Evolutionary conservation across 2,113 vertebrate species (phyloP), one percentile per base, ranked within the genome.

Genomic region (Heliornis fulica): DNA sequence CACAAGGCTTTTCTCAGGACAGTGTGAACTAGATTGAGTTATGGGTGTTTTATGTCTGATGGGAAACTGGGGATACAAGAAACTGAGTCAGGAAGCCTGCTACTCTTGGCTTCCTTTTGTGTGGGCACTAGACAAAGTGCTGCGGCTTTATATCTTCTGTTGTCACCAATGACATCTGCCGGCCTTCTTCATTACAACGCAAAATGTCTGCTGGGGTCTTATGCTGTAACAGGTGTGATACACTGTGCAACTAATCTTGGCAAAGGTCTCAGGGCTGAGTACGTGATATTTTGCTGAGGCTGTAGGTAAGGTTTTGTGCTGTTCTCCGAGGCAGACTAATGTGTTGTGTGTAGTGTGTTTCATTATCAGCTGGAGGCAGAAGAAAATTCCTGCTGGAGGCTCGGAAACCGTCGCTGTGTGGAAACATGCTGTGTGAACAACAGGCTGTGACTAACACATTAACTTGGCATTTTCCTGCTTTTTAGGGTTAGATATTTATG

Each of bases 321-420:
- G 45, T 57, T 88, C 75, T 83, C 29, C 70, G 71, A 83, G 34
- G n/a, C 32, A 88, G 26, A 90, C 74, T 70, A 82, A 89, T 70
- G n/a, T 86, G 46, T 63, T 74, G 50, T 46, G 54, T 82, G 59
- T 65, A 46, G 50, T 56, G 75, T 83, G 79, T 96, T 96, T 94
- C 90, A 93, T 96, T 94, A 94, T 91, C 91, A 94, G 66, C 66
- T 93, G 63, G 64, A 95, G 50, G 51, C 46, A 93, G 75, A 83
- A 86, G 63, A 93, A 94, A 93, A 83, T 81, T 85, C 84, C 75
- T 88, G 93, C 75, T 83, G 68, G 85, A 92, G 38, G 70, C 32
- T 85, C 48, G 77, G 82, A 86, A 77, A 46, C 31, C 94, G 85
- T 70, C 85, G 38, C 75, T 83, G 32, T 63, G 75, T 56, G 88